Percentiles rank a stretch among this genome's conserved stretches.
Conservation (phyloP, 2,888 invertebrate species). For the Tenodera sinensis region DNA sequence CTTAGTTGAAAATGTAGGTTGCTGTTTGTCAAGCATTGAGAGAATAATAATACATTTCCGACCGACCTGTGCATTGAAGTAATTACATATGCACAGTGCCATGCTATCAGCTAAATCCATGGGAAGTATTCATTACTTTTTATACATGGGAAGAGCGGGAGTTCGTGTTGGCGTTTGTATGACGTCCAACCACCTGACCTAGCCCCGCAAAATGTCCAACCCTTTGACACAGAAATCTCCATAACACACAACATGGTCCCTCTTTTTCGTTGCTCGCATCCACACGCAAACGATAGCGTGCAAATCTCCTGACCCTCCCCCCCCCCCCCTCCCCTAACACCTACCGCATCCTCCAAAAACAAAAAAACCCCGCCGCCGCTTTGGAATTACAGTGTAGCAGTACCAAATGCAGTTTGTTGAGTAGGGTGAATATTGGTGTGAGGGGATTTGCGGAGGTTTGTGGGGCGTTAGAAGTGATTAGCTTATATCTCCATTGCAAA, state of each 20-base stretch:
- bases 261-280: neutral
- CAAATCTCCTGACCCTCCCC: neutral
- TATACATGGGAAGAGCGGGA: neutral
- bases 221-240: constrained; percentile 6
- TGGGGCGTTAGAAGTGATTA: constrained; percentile 20
- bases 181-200: neutral
- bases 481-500: constrained; percentile 29
- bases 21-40: neutral
- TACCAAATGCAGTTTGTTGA: neutral
- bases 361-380: neutral
- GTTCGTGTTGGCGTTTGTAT: neutral
- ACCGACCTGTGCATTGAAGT: neutral
- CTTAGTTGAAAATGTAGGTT: no score
- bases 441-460: neutral
- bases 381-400: constrained; percentile 2
- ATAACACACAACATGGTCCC: neutral
- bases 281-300: neutral
- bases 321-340: neutral
- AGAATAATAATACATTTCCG: neutral
- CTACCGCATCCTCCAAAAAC: neutral
- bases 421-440: constrained; percentile 1
- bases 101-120: neutral
- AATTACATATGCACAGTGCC: neutral
- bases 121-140: neutral
- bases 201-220: neutral